Conservation (phyloP, 2,888 invertebrate genomes). For the Ariolimax columbianus region DNA sequence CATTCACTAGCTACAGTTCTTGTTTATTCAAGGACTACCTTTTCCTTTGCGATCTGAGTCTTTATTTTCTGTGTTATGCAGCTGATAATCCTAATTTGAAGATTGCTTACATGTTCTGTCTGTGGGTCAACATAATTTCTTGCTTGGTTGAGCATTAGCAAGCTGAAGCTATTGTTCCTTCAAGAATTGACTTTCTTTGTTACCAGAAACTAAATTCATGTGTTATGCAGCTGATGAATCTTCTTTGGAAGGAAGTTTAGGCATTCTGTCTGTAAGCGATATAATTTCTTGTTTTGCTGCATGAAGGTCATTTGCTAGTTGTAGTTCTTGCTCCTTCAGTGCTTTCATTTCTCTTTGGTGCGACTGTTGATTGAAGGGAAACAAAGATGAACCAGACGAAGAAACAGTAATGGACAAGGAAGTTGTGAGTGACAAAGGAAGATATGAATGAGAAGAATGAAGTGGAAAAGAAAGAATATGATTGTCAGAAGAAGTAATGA, state of each 20-base stretch:
- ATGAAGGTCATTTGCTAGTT: slow-evolving; percentile 35
- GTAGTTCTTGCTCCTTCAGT: slow-evolving; percentile 34
- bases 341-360: slow-evolving; percentile 46
- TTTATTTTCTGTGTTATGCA: too few species aligned
- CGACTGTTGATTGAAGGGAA: slow-evolving; percentile 5
- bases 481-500: not conserved
- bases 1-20: too few species aligned
- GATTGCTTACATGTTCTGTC: too few species aligned
- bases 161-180: too few species aligned
- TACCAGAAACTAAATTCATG: not conserved
- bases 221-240: slow-evolving; percentile 38
- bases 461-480: not conserved
- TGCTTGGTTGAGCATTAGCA: too few species aligned
- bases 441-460: not conserved
- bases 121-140: too few species aligned
- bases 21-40: too few species aligned
- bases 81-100: too few species aligned
- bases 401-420: not conserved
- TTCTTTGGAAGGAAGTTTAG: not conserved
- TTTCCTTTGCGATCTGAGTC: too few species aligned
- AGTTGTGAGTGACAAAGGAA: too few species aligned
- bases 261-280: not conserved
- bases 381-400: not conserved
- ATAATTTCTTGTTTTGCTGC: slow-evolving; percentile 28
- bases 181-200: too few species aligned